Conservation (phyloP, 2,888 invertebrate species). For the Latrodectus hesperus region DNA sequence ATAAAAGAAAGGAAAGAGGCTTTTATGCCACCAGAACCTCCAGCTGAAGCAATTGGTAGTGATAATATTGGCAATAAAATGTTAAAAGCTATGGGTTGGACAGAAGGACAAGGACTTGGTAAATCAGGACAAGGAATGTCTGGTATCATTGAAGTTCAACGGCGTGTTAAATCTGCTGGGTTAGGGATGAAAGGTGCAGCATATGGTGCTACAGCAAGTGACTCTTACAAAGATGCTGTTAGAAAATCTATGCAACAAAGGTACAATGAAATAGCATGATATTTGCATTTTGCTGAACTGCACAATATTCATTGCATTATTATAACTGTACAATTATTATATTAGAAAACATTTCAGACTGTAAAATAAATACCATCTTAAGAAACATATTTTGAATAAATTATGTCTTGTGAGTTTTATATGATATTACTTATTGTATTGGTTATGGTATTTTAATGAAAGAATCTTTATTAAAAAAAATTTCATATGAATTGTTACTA, state of each 20-base stretch:
- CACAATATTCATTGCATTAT: too few relatives aligned
- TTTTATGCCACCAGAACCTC: constrained; percentile 77
- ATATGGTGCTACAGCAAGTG: constrained; percentile 86
- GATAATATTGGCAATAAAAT: constrained; percentile 96
- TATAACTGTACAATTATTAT: too few relatives aligned
- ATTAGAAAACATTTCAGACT: too few relatives aligned
- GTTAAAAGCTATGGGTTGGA: constrained; percentile 99
- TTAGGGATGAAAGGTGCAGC: constrained; percentile 88
- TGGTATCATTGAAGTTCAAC: constrained; percentile 90
- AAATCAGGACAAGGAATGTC: constrained; percentile 93
- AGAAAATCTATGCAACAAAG: constrained; percentile 92
- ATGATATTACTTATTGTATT: too few relatives aligned
- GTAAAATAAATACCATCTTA: too few relatives aligned
- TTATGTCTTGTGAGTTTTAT: too few relatives aligned
- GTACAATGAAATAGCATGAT: constrained; percentile 82
- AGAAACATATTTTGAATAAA: too few relatives aligned
- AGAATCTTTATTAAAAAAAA: too few relatives aligned
- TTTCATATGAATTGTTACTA: too few relatives aligned
- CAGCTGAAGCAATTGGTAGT: constrained; percentile 83
- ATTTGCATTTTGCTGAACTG: too few relatives aligned
- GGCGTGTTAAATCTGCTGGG: constrained; percentile 85
- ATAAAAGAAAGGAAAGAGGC: constrained; percentile 77
- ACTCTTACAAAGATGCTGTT: constrained; percentile 91
- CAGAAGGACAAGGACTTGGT: constrained; percentile 95
- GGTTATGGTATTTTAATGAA: too few relatives aligned